Base-by-base conservation (phyloP, 2,888 invertebrate genomes). In the Cosmorhoe ocellata region DNA sequence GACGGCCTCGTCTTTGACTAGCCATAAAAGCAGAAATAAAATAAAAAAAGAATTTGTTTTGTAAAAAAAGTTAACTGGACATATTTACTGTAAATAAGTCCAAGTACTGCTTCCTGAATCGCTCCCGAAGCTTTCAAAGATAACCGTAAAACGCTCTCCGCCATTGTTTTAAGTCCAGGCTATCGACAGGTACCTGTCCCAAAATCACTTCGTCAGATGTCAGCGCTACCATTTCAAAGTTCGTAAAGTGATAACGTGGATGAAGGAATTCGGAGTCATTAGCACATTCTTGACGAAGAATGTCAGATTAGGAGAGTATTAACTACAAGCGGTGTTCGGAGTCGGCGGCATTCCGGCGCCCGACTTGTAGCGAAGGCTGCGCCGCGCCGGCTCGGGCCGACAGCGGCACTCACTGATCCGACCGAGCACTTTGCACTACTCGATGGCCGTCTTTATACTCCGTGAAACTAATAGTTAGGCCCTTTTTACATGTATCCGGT, bases 271-370 rank as follows among this genome's bases (percentile, higher is more conserved):
- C 50, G 45, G 43, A 31, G 32, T 39, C 56, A 61, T 61, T 61
- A 58, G 51, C 54, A 50, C 58, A 52, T 61, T 58, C 58, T 54
- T 56, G 32, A 18, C 12, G 31, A 47, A 45, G 60, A 56, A 58
- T 58, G 51, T 34, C 47, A 47, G 60, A 60, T 60, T 56, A 58
- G 54, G 31, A 43, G 33, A 26, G 30, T 38, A 37, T 51, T 44
- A 40, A 26, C 34, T 34, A 7, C 22, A 18, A 44, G 37, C 44
- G 32, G 12, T 31, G 48, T 30, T 31, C 34, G 34, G 9, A 27
- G 44, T 24, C 36, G 13, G 36, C 34, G 30, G 30, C 39, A 44
- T 50, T 28, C 50, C 44, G 12, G n/a, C 7, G 38, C 24, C 42
- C 49, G n/a, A 43, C 33, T 43, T 36, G 28, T 39, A 38, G 43